phyloP scores from a whole-genome alignment of 2,888 invertebrate genomes.

The Drosophila tripunctata region DNA sequence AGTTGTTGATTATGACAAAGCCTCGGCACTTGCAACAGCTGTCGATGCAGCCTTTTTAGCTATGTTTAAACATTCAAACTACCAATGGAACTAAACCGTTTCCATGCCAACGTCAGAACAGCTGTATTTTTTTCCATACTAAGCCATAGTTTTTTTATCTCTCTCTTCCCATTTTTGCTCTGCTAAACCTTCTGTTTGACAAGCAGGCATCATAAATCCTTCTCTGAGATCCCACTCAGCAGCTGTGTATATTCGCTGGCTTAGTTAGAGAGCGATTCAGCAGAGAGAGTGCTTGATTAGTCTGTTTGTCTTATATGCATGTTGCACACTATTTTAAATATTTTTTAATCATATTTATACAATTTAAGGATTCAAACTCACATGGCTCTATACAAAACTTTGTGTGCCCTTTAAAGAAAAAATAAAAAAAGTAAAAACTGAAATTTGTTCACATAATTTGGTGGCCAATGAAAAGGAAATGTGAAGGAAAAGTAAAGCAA shows the following conservation, averaged over 20 bases:
- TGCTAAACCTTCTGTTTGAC: constrained; percentile 14
- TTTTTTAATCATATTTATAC: too few relatives aligned
- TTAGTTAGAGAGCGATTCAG: too few relatives aligned
- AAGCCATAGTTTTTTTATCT: constrained; percentile 5
- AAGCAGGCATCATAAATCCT: constrained; percentile 19
- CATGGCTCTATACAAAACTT: too few relatives aligned
- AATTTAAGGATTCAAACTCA: too few relatives aligned
- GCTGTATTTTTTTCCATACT: constrained; percentile 11
- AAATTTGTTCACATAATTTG: too few relatives aligned
- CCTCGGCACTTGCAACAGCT: constrained; percentile 35
- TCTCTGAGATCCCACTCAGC: background rate
- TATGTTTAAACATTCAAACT: background rate
- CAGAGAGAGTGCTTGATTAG: background rate
- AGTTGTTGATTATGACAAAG: constrained; percentile 28
- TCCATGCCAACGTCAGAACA: constrained; percentile 15
- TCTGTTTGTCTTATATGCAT: background rate
- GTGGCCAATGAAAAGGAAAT: too few relatives aligned
- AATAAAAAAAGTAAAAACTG: too few relatives aligned
- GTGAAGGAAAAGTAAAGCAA: too few relatives aligned
- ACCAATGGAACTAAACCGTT: constrained; percentile 2
- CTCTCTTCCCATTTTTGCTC: background rate
- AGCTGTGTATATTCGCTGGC: background rate
- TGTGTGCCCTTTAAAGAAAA: too few relatives aligned
- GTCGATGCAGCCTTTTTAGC: constrained; percentile 27
- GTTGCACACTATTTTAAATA: too few relatives aligned